phyloP scores from a whole-genome alignment of 2,113 vertebrate species.

The Vulpes ferrilata region DNA sequence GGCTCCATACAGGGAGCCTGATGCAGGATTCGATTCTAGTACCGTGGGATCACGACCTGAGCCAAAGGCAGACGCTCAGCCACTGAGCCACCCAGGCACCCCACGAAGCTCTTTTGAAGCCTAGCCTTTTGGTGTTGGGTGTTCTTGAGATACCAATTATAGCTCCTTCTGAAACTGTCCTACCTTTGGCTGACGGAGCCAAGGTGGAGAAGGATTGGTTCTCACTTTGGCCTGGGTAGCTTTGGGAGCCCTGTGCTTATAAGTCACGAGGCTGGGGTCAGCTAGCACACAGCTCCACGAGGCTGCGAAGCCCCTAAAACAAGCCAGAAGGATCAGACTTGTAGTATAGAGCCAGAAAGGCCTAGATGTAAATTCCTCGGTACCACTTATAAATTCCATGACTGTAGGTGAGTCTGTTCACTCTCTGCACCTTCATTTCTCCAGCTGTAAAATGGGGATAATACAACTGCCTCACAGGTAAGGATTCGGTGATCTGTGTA shows the following conservation, averaged over 20 bases:
- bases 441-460: neutral
- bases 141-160: neutral
- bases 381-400: neutral
- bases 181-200: neutral
- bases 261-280: neutral
- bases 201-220: neutral
- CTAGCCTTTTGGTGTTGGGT: neutral
- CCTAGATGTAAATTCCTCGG: neutral
- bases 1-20: too few relatives aligned
- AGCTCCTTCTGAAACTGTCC: neutral
- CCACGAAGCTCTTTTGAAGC: neutral
- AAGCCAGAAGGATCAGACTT: neutral
- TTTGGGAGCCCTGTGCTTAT: neutral
- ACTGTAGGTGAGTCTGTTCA: neutral
- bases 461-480: neutral
- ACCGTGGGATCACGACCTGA: too few relatives aligned
- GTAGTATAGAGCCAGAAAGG: neutral
- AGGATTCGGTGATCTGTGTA: neutral
- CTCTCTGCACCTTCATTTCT: neutral
- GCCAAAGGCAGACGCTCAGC: too few relatives aligned
- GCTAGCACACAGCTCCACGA: fast-evolving
- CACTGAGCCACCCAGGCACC: too few relatives aligned
- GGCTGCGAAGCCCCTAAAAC: neutral
- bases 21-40: too few relatives aligned
- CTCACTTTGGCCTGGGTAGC: neutral